A percentile compares a stretch with the other conserved stretches of the same genome.
Conservation (phyloP, 2,797 vertebrate species). For the Iguana delicatissima region DNA sequence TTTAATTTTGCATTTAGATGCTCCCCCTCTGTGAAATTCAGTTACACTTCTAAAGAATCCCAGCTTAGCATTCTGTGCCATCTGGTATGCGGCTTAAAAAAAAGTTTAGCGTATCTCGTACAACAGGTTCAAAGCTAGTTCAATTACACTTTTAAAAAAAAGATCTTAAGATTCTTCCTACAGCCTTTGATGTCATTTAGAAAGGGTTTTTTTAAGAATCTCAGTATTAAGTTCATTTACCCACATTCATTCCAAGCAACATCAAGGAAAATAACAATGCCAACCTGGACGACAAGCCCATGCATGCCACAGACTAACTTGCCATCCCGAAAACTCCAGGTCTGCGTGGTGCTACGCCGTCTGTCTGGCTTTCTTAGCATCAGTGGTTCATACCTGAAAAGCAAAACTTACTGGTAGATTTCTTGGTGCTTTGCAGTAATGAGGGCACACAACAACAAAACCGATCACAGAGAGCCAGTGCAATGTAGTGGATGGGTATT, state of each 20-base stretch:
- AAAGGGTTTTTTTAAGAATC: too few species aligned
- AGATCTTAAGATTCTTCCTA: neutral
- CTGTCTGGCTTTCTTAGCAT: slow-evolving; percentile 92
- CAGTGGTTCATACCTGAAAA: slow-evolving; percentile 91
- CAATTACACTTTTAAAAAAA: too few species aligned
- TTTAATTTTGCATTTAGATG: too few species aligned
- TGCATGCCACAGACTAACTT: slow-evolving; percentile 93
- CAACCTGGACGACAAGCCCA: slow-evolving; percentile 93
- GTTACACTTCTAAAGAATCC: neutral
- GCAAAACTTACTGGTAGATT: rapidly evolving
- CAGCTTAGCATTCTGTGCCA: neutral
- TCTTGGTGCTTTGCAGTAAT: too few species aligned
- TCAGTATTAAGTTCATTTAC: neutral
- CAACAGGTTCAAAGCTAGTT: neutral
- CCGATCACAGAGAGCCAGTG: too few species aligned
- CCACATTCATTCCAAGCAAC: neutral
- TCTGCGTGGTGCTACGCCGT: slow-evolving; percentile 95
- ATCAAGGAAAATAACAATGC: neutral
- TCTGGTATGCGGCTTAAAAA: neutral
- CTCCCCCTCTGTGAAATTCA: neutral
- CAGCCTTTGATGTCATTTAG: neutral
- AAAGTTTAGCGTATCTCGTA: neutral
- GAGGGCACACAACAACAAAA: too few species aligned
- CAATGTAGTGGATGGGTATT: too few species aligned
- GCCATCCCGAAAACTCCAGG: slow-evolving; percentile 92